phyloP scores from a whole-genome alignment of 64 coral and sea anemone species.

The Montipora sp. region DNA sequence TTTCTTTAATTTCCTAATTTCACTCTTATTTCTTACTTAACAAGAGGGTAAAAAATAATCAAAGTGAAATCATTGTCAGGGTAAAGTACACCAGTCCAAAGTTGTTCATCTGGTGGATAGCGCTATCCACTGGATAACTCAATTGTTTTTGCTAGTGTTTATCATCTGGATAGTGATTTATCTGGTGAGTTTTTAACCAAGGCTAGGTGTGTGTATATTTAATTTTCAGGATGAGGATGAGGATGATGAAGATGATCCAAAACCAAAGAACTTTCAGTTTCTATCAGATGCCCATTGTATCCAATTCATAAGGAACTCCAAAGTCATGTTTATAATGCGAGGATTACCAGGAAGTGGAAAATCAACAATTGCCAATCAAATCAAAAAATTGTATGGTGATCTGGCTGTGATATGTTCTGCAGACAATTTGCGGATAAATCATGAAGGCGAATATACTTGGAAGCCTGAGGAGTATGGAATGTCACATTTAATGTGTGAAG shows the following conservation, averaged over 20 bases:
- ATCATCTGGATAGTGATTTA: too few relatives aligned
- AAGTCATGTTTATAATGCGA: slow-evolving; percentile 60
- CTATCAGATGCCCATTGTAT: not conserved
- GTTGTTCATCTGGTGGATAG: too few relatives aligned
- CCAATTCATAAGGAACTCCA: slow-evolving; percentile 24
- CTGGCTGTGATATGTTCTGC: slow-evolving; percentile 50
- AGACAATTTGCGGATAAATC: slow-evolving; percentile 31
- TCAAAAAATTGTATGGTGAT: slow-evolving; percentile 33
- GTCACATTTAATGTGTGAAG: slow-evolving; percentile 34
- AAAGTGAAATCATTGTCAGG: too few relatives aligned
- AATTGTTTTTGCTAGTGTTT: too few relatives aligned
- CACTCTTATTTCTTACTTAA: too few relatives aligned
- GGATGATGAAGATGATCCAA: not conserved
- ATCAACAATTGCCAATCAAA: slow-evolving; percentile 10
- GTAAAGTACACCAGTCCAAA: too few relatives aligned
- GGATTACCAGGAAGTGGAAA: slow-evolving; percentile 69
- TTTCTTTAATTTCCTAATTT: too few relatives aligned
- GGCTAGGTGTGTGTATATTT: not conserved
- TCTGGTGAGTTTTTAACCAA: too few relatives aligned
- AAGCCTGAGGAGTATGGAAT: slow-evolving; percentile 7
- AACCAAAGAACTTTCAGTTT: slow-evolving; percentile 45
- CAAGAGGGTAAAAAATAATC: too few relatives aligned
- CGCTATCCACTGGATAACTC: too few relatives aligned
- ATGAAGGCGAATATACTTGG: slow-evolving; percentile 37
- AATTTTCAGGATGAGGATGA: not conserved